Base-by-base conservation (phyloP, 2,113 vertebrate genomes). In the Neolamprologus longior region DNA sequence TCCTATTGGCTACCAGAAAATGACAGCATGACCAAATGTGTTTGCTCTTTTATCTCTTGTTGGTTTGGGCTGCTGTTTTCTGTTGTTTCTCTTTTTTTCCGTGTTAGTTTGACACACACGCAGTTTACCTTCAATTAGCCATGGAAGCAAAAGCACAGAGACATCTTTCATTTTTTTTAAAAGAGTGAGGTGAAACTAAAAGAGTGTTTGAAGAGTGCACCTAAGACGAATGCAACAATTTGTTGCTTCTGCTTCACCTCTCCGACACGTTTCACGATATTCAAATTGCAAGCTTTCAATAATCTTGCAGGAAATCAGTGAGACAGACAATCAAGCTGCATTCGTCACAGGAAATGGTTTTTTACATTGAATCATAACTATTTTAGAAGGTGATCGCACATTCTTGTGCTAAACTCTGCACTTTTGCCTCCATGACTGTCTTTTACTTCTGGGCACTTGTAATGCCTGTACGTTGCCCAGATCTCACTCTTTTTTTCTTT, bases 61-160 rank as follows among this genome's bases (percentile, higher is more conserved):
- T 91, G 57, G 47, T 90, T 89, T 88, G 63, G 33, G 57, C 84
- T 94, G 66, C 90, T 93, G 79, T 90, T 42, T 88, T 91, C 71
- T 83, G 5, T 86, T 21, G 84, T 81, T 78, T 79, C 42, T 78
- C 42, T 35, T 42, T 42, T 84, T 88, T 76, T 68, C 37, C 12
- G 3, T 91, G 19, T 90, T 86, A 85, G 57, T 89, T 86, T 66
- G 83, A 10, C 81, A 85, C 79, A 88, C 79, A 86, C 88, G 90
- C 52, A 26, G 68, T 88, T 92, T 63, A 88, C 86, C 86, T 91
- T 85, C 79, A 50, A 73, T 86, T 91, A 94, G 89, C 93, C 94
- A 94, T 95, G 93, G 91, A 96, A 95, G 93, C 88, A 88, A 91
- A 91, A 76, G 83, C 83, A 82, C 66, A 28, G 54, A 80, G 50